Percentiles rank a stretch among this genome's conserved stretches.
Conservation (phyloP, 2,797 vertebrate genomes). For the Decapterus maruadsi region DNA sequence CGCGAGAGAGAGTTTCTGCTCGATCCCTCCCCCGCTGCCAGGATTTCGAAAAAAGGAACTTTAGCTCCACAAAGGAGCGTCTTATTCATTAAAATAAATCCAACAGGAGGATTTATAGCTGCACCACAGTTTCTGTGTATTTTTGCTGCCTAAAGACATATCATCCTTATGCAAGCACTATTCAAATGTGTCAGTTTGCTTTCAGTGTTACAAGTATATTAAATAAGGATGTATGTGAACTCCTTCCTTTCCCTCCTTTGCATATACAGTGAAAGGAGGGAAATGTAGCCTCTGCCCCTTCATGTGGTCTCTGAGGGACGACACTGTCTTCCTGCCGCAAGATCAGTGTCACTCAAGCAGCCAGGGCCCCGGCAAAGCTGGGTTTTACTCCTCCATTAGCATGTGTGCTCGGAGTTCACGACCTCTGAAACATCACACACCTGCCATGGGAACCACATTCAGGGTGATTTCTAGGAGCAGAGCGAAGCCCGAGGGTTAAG, state of each 20-base stretch:
- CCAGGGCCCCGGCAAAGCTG: conserved; percentile 43
- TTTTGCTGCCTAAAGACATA: neutral
- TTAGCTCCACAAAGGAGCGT: neutral
- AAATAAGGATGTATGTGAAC: conserved; percentile 21
- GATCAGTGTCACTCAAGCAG: conserved; percentile 74
- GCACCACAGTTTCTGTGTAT: neutral
- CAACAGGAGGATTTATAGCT: neutral
- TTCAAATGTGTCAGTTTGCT: neutral
- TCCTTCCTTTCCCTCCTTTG: neutral
- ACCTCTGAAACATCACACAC: conserved; percentile 53
- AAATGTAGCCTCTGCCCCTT: conserved; percentile 19
- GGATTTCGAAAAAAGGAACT: conserved; percentile 57
- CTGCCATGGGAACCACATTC: conserved; percentile 45
- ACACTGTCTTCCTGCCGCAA: conserved; percentile 64
- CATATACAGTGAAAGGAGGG: conserved; percentile 15
- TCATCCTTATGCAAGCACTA: too few species aligned
- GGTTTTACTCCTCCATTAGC: conserved; percentile 62
- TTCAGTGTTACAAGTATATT: conserved; percentile 4
- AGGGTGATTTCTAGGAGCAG: conserved; percentile 25
- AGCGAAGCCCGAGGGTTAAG: conserved; percentile 1
- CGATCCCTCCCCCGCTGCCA: conserved; percentile 50
- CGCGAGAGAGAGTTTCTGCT: conserved; percentile 36
- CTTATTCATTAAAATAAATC: neutral
- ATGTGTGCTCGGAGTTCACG: conserved; percentile 64
- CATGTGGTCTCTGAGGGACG: conserved; percentile 42